Conservation (phyloP, 2,888 invertebrate species). For the Oscheius sp. region DNA sequence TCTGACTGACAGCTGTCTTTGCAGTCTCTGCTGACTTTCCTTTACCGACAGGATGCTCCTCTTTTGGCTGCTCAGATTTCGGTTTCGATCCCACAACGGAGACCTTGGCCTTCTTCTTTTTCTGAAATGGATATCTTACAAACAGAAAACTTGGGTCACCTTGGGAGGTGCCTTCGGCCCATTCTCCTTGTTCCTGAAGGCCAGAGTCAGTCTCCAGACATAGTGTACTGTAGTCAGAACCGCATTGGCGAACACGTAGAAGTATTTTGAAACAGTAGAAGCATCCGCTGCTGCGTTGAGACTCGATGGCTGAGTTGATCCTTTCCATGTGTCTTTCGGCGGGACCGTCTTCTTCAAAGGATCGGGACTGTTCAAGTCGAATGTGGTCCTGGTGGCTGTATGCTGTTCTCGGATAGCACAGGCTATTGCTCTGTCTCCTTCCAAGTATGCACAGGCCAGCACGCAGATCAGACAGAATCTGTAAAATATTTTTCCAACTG, state of each 20-base stretch:
- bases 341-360: constrained; percentile 19
- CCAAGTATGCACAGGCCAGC: constrained; percentile 72
- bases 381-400: constrained; percentile 43
- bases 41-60: neutral
- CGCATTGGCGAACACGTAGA: constrained; percentile 43
- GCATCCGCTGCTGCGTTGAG: constrained; percentile 45
- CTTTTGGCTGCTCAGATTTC: neutral
- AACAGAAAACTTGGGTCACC: neutral
- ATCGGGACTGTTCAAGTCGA: constrained; percentile 49
- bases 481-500: constrained; percentile 38
- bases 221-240: constrained; percentile 46
- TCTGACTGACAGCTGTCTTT: neutral
- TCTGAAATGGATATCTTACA: constrained; percentile 8
- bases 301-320: constrained; percentile 15
- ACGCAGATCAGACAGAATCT: constrained; percentile 73
- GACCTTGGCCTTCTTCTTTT: constrained; percentile 30
- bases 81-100: constrained; percentile 23
- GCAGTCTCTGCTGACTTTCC: neutral
- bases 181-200: constrained; percentile 39
- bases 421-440: constrained; percentile 72
- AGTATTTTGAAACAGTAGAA: constrained; percentile 33
- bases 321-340: constrained; percentile 19
- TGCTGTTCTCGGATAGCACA: constrained; percentile 64
- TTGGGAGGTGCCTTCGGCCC: constrained; percentile 6
- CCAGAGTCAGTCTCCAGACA: constrained; percentile 52